phyloP scores from a whole-genome alignment of 1,140 invertebrate genomes.

The Lepidurus packardi region DNA sequence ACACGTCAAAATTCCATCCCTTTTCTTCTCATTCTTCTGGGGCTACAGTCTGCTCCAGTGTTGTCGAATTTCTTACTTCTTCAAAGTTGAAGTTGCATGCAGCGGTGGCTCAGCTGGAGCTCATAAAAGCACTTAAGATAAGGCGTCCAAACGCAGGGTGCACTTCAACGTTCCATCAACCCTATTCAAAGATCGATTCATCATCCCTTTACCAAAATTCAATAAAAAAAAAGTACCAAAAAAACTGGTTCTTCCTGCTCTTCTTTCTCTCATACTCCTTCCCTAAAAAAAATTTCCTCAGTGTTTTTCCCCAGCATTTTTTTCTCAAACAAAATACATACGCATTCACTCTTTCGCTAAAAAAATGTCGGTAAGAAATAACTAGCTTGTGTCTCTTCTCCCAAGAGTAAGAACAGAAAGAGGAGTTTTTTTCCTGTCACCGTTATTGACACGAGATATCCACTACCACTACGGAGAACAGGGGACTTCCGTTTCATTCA shows the following conservation, averaged over 20 bases:
- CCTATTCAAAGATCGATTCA: constrained; percentile 19
- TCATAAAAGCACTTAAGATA: constrained; percentile 19
- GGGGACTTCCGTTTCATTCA: constrained; percentile 16
- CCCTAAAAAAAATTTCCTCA: neutral
- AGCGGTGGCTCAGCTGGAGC: constrained; percentile 7
- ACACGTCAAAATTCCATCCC: constrained; percentile 2
- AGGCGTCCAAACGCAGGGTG: constrained; percentile 8
- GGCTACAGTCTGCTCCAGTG: neutral
- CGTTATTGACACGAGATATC: constrained; percentile 21
- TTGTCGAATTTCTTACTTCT: neutral
- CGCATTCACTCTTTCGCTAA: too few relatives aligned
- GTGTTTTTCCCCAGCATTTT: neutral
- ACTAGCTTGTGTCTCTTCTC: too few relatives aligned
- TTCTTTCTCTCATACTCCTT: neutral
- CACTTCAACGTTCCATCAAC: constrained; percentile 10
- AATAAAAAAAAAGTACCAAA: neutral
- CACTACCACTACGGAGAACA: neutral
- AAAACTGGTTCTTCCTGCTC: neutral
- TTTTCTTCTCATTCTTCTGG: neutral
- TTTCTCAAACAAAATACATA: too few relatives aligned
- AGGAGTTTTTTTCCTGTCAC: neutral
- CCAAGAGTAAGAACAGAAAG: neutral
- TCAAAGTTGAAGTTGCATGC: constrained; percentile 17
- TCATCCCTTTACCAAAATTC: neutral
- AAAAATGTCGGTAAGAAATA: too few relatives aligned